Base-by-base conservation (phyloP, 23 tunicate genomes). In the Corella eumyota region DNA sequence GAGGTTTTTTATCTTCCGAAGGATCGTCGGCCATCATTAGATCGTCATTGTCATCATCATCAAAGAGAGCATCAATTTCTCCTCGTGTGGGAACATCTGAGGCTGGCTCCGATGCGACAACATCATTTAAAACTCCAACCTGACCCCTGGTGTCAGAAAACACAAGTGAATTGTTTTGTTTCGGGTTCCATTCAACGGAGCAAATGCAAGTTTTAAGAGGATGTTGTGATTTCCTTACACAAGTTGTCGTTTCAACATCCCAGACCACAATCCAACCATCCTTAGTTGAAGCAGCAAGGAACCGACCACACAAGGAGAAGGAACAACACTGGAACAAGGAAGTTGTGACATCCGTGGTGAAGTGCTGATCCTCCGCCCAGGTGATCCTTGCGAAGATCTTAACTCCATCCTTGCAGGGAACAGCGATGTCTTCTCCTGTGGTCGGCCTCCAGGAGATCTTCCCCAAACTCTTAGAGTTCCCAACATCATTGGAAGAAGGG, bases 391-490 rank as follows among this genome's bases (percentile, higher is more conserved):
- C 52, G 36, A 51, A 73, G n/a, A 88, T 63, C 23, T 63, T 73
- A 1, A 88, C 56, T 26, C 67, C 87, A 35, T 61, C 61, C 32
- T 36, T 65, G 25, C 35, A 25, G 4, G 96, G 90, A 4, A 88
- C 88, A n/a, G 88, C 96, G 46, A 88, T 63, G 55, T 88, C 96
- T 49, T 88, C 96, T 2, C 96, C 96, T 45, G 96, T 88, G 7
- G 80, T 73, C 33, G 96, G 96, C 35, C 96, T 62, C 96, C 96
- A 88, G 29, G 71, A 78, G 31, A 88, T 72, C 32, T 88, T 88
- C 38, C 6, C 3, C 36, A 58, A 58, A 58, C 25, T 63, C 20
- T 67, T 46, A 17, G 88, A 78, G 50, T 88, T 88, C 30, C 77
- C 71, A 32, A 88, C 60, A 50, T 88, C 96, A 71, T 88, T 88